phyloP scores from a whole-genome alignment of 2,888 invertebrate genomes.

The Hoplodrina blanda region DNA sequence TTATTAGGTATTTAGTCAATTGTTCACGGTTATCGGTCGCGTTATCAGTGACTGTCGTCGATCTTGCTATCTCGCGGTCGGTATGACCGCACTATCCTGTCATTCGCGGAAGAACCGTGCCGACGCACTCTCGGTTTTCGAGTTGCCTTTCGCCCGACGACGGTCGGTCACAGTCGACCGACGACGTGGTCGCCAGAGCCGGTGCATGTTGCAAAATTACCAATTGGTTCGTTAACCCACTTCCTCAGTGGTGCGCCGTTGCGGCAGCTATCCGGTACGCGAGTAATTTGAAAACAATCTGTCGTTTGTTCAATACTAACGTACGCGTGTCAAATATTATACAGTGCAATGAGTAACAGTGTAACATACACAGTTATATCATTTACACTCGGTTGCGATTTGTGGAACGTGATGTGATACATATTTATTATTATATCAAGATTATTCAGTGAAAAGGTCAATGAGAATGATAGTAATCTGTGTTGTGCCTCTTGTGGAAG shows the following conservation, averaged over 20 bases:
- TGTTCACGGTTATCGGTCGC: constrained; percentile 77
- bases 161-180: constrained; percentile 79
- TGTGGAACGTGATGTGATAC: constrained; percentile 55
- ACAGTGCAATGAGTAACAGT: constrained; percentile 57
- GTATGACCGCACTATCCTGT: constrained; percentile 80
- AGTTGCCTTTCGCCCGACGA: constrained; percentile 84
- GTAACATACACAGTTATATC: constrained; percentile 55
- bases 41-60: constrained; percentile 84
- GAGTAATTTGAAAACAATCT: constrained; percentile 77
- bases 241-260: constrained; percentile 75
- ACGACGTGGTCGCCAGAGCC: constrained; percentile 76
- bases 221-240: constrained; percentile 85
- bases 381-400: constrained; percentile 51
- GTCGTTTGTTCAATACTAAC: constrained; percentile 56
- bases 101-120: constrained; percentile 86
- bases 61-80: constrained; percentile 86
- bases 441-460: constrained; percentile 47
- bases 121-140: constrained; percentile 86
- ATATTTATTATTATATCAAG: constrained; percentile 36
- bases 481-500: constrained; percentile 58
- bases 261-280: constrained; percentile 73
- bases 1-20: constrained; percentile 69
- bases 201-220: constrained; percentile 85
- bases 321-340: constrained; percentile 63
- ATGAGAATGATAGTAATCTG: constrained; percentile 65